These are phyloP conservation scores for Alligator mississippiensis DNA, from an alignment of 2,113 vertebrate species.

Conservation along the genomic window DNA sequence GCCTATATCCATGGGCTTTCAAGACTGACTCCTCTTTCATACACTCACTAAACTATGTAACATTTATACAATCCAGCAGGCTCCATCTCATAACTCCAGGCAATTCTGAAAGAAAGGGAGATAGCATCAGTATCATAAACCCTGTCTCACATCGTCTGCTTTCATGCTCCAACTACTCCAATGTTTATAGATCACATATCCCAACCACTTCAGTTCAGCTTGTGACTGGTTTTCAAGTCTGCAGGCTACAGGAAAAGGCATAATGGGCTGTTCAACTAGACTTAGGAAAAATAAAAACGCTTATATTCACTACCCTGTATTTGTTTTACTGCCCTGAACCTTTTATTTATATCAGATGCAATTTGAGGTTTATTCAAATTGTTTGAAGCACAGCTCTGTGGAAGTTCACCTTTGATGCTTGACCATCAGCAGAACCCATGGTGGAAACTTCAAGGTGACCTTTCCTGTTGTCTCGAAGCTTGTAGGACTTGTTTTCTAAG, in stretches of 20 bases:
- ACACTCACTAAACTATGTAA: constrained; percentile 58
- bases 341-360: constrained; percentile 32
- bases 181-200: constrained; percentile 57
- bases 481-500: neutral
- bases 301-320: constrained; percentile 31
- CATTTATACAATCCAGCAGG: constrained; percentile 57
- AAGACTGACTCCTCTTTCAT: constrained; percentile 41
- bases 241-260: constrained; percentile 39
- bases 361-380: constrained; percentile 48
- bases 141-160: constrained; percentile 56
- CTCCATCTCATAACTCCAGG: constrained; percentile 52
- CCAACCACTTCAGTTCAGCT: constrained; percentile 51
- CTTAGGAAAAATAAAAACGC: constrained; percentile 47
- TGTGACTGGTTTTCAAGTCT: constrained; percentile 22
- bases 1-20: neutral
- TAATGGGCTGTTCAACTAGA: constrained; percentile 50
- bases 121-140: constrained; percentile 51
- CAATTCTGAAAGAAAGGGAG: constrained; percentile 39
- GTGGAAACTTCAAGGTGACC: constrained; percentile 13
- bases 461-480: neutral
- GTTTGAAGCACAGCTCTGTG: constrained; percentile 8
- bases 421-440: neutral
- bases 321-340: constrained; percentile 34
- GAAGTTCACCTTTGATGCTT: constrained; percentile 38
- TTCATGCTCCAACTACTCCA: constrained; percentile 52